Evolutionary conservation across 1,140 invertebrate species (phyloP).

Genomic region (Hypsibius dujardini): DNA sequence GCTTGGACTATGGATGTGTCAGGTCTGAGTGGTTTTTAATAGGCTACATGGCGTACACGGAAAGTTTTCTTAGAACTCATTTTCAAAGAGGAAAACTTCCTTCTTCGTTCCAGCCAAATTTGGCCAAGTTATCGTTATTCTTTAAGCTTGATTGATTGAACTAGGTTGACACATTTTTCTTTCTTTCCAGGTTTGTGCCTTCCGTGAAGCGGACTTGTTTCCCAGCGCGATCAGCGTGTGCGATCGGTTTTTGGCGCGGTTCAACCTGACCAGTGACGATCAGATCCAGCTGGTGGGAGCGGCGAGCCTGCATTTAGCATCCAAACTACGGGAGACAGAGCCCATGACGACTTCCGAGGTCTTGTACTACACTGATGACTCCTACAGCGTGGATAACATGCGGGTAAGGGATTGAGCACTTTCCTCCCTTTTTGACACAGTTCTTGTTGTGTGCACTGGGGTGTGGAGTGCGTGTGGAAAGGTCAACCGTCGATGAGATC

Average conservation of each 20-base stretch:
- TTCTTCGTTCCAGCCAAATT: not conserved
- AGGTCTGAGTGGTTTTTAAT: not conserved
- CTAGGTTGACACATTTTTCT: not conserved
- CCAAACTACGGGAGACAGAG: not conserved
- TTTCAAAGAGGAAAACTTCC: not conserved
- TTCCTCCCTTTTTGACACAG: not conserved
- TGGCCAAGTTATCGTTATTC: not conserved
- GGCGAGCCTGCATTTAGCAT: not conserved
- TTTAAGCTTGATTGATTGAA: not conserved
- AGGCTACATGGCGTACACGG: not conserved
- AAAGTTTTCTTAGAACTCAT: not conserved
- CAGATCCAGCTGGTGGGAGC: not conserved
- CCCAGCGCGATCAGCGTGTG: not conserved
- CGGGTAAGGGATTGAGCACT: not conserved
- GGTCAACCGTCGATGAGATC: too few species aligned
- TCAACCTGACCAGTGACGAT: not conserved
- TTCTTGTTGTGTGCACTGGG: too few species aligned
- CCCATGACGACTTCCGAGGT: not conserved
- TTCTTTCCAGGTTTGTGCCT: constrained; percentile 1
- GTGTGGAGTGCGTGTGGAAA: too few species aligned
- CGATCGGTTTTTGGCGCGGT: not conserved
- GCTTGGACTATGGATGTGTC: constrained; percentile 1
- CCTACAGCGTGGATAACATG: not conserved
- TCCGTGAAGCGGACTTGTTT: not conserved
- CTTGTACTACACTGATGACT: not conserved